These are phyloP conservation scores for Cantharis flavilabris DNA, from an alignment of 2,888 invertebrate genomes.

Conservation along the genomic window DNA sequence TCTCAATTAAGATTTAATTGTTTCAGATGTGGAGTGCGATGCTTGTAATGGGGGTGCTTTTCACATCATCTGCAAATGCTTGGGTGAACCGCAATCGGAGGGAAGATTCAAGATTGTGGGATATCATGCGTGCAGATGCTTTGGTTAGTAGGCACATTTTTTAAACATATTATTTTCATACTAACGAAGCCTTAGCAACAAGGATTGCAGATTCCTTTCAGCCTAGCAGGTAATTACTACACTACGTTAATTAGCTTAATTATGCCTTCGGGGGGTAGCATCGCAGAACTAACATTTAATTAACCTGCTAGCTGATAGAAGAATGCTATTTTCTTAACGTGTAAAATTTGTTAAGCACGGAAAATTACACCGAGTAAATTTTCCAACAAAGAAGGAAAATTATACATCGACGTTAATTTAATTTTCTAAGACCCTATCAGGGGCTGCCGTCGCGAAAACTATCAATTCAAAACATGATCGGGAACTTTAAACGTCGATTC, in stretches of 20 bases:
- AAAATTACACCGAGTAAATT: not conserved
- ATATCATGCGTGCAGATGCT: conserved; percentile 14
- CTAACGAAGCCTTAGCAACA: not conserved
- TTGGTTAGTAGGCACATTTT: conserved; percentile 4
- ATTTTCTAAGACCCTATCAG: not conserved
- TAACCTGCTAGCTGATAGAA: not conserved
- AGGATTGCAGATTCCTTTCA: not conserved
- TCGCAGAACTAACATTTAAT: not conserved
- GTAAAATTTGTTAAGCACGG: not conserved
- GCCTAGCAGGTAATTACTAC: not conserved
- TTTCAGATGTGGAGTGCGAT: conserved; percentile 27
- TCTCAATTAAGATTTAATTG: conserved; percentile 6
- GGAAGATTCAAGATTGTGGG: conserved; percentile 13
- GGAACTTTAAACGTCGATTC: not conserved
- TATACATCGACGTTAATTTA: not conserved
- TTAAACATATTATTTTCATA: not conserved
- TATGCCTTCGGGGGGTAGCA: not conserved
- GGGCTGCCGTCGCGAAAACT: not conserved
- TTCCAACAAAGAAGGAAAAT: not conserved
- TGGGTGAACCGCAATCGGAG: conserved; percentile 8
- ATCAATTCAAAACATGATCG: not conserved
- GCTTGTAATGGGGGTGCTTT: conserved; percentile 23
- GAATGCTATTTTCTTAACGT: not conserved
- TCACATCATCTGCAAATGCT: conserved; percentile 14
- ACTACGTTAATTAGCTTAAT: not conserved